Conservation (phyloP, 1,140 invertebrate genomes). For the Papilio polyxenes region DNA sequence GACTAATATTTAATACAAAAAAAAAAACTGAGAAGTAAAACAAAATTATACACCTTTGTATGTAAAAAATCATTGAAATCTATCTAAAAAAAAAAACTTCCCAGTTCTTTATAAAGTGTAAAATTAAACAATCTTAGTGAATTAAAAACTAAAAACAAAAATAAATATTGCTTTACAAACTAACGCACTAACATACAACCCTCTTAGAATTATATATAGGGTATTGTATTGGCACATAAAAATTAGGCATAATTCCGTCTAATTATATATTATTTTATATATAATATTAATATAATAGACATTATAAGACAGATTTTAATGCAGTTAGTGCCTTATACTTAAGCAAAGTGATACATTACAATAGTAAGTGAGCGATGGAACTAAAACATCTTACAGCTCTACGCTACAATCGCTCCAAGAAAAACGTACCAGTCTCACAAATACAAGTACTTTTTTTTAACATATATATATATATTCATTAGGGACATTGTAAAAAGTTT, state of each 20-base stretch:
- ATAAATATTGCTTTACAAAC: slow-evolving; percentile 54
- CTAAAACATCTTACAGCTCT: slow-evolving; percentile 33
- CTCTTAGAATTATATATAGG: slow-evolving; percentile 38
- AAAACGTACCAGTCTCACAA: slow-evolving; percentile 16
- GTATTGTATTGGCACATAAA: slow-evolving; percentile 50
- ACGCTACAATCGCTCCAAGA: slow-evolving; percentile 11
- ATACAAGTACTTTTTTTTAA: background rate
- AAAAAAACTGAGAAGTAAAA: slow-evolving; percentile 38
- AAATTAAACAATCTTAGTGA: slow-evolving; percentile 54
- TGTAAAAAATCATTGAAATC: slow-evolving; percentile 40
- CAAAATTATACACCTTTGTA: slow-evolving; percentile 35
- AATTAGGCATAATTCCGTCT: slow-evolving; percentile 42
- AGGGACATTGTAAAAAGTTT: background rate
- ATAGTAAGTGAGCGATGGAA: slow-evolving; percentile 32
- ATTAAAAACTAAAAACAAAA: slow-evolving; percentile 58
- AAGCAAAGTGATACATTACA: slow-evolving; percentile 34
- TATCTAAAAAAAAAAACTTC: slow-evolving; percentile 36
- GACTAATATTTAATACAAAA: slow-evolving; percentile 50
- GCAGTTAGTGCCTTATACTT: slow-evolving; percentile 26
- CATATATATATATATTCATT: background rate
- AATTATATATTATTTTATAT: slow-evolving; percentile 3
- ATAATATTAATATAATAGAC: background rate
- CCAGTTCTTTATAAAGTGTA: slow-evolving; percentile 42
- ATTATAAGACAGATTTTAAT: slow-evolving; percentile 29
- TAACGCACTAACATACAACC: slow-evolving; percentile 46